Evolutionary conservation across 2,797 vertebrate genomes (phyloP), one percentile per base, ranked within the genome.

Genomic region (Sebastes oblongus): DNA sequence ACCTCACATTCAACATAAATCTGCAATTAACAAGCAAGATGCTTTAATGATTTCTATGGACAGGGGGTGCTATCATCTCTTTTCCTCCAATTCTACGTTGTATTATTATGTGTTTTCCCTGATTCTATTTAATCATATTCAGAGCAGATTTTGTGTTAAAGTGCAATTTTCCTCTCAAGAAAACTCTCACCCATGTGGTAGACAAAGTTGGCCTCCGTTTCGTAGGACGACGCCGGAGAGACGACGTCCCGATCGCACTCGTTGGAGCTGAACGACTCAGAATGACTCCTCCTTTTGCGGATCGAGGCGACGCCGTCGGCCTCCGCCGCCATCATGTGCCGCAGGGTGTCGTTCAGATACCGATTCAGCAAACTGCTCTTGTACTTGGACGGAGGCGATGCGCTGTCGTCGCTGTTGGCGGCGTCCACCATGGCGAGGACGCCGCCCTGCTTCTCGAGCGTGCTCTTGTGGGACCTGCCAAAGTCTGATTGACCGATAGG

Each of bases 341-440:
- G 95, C 93, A 98, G 92, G 30, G 96, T 98, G 97, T 99, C 98
- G 80, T 98, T 98, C 85, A 99, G 96, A 86, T 99, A 99, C 24
- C 98, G 97, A 86, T 98, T 97, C 92, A 99, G 90, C 83, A 99
- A 95, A 81, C 97, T 97, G 95, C 95, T 99, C 95, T 99, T 99
- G 93, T 98, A 99, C 86, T 99, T 98, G 50, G 97, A 97, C 5
- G 98, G 97, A 14, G 97, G 96, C 0, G 94, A 94, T 12, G 95
- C 92, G 0, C 97, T 96, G 95, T 98, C 97, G 84, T 98, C 97
- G 29, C 91, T 95, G 91, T 95, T 91, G 91, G 90, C 91, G 0
- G 95, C 93, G 93, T 97, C 97, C 13, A 95, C 87, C 91, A 96
- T 95, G 86, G 96, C 94, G 25, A 95, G 95, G 20, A 97, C 94